Evolutionary conservation across 2,113 vertebrate species (phyloP), one percentile per base, ranked within the genome.

Genomic region (Anhinga rufa): DNA sequence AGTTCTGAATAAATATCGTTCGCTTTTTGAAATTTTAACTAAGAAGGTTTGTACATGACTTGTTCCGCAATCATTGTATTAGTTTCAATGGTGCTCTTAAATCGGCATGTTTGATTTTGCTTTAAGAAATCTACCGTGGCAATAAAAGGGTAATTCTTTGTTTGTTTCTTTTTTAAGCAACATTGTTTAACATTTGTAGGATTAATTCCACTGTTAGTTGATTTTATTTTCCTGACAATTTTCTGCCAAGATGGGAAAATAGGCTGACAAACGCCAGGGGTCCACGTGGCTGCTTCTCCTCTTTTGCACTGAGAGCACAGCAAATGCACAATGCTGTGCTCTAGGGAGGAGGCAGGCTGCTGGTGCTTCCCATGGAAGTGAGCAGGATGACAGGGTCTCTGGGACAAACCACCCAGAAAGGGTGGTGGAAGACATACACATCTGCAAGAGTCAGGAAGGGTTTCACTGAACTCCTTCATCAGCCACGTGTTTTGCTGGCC

Each of bases 401-500:
- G 9, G 16, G 17, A 51, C 26, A 48, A 75, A 21, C 18, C 38
- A 64, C 26, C 9, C 34, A 52, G 28, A 71, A 55, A 54, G 20
- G 22, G n/a, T 26, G 10, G 29, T 51, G n/a, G 15, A 74, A 77
- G 42, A 54, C 19, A 40, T 1, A 55, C 14, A 28, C 11, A 21
- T 74, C 66, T 76, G 29, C 55, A 38, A 38, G 38, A 58, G 10
- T 26, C 40, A 32, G n/a, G 46, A 69, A 36, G 21, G 22, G 13
- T 52, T 83, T 82, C 34, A 31, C 32, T 0, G 0, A 25, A 4
- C 11, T 36, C 15, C 8, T 60, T 26, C 31, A 51, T 48, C 52
- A 65, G 21, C 9, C 20, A 24, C 0, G 0, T 31, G 22, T 31
- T 64, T 78, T 4, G 0, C 14, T 76, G 25, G 18, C 48, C 42